These are phyloP conservation scores for Bos taurus DNA, from an alignment of 2,113 vertebrate genomes.

Conservation along the genomic window DNA sequence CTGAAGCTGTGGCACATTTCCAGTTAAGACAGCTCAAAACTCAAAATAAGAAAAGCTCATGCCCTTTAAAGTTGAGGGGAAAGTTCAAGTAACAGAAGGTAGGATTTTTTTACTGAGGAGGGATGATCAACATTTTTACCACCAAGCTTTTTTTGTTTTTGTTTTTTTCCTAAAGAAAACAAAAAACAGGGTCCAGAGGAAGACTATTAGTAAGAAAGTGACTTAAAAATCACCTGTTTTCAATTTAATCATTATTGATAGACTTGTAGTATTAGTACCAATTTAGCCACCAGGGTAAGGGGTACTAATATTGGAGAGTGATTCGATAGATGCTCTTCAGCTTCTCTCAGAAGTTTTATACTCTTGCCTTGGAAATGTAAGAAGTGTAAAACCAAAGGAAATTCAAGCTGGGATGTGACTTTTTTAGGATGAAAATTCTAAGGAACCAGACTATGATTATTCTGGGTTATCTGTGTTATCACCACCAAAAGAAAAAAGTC, in stretches of 20 bases:
- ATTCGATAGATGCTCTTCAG: not conserved
- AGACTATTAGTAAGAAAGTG: not conserved
- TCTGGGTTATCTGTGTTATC: not conserved
- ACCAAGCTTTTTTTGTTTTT: not conserved
- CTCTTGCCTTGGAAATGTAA: not conserved
- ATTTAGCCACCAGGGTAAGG: accelerated
- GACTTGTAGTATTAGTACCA: not conserved
- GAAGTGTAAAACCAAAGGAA: not conserved
- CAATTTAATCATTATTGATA: not conserved
- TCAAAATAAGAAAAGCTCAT: not conserved
- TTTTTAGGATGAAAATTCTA: not conserved
- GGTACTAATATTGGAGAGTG: not conserved
- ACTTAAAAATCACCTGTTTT: not conserved
- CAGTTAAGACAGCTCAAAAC: conserved; percentile 25
- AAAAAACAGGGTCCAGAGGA: not conserved
- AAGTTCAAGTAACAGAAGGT: not conserved
- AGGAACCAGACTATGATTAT: not conserved
- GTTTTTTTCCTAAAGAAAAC: not conserved
- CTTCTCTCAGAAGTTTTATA: not conserved
- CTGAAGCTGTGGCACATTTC: conserved; percentile 12
- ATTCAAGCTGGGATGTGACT: not conserved
- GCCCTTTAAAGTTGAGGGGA: not conserved
- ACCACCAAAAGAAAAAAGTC: not conserved
- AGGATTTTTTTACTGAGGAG: not conserved
- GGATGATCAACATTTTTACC: not conserved